Evolutionary conservation across 2,797 vertebrate species (phyloP), one percentile per base, ranked within the genome.

Genomic region (Ataeniobius toweri): DNA sequence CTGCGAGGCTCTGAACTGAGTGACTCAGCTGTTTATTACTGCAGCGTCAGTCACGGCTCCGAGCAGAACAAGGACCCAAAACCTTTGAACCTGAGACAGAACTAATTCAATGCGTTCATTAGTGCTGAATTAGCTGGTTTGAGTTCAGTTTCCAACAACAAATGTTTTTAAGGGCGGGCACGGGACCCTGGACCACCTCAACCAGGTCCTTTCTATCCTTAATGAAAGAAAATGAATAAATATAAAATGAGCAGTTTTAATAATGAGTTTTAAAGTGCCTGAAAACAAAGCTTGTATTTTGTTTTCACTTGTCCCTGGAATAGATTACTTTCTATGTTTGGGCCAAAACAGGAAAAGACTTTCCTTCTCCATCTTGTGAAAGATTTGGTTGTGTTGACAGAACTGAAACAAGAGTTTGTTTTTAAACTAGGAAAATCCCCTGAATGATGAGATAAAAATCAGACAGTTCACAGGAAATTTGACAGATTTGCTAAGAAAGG

Each of bases 11-110:
- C 74, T 1, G 50, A 74, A 58, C 24, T 0, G 3, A 82, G 20
- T 5, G 91, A 93, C 79, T 14, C 88, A 0, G 92, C 81, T 0
- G 22, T 85, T 26, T 93, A 92, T 73, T 93, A 79, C 89, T 93
- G 92, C 13, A 46, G 85, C 5, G 1, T 88, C n/a, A 79, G 31
- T 10, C n/a, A 1, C 0, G 74, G 81, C 0, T 12, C 12, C 0
- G 44, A 51, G 12, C 0, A 0, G 24, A 14, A 53, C 12, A 59
- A 46, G 2, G 20, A 36, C 1, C 12, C 22, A 18, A 14, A 2
- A 9, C 24, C 13, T 4, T 3, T 0, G 0, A 41, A 3, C 36
- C 20, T 14, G 50, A 55, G 20, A 18, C 7, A 2, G 31, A 41
- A 26, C 8, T 75, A 41, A 3, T 31, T 10, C 48, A 39, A 4